phyloP scores from a whole-genome alignment of 2,113 vertebrate genomes.

The Gavia stellata region DNA sequence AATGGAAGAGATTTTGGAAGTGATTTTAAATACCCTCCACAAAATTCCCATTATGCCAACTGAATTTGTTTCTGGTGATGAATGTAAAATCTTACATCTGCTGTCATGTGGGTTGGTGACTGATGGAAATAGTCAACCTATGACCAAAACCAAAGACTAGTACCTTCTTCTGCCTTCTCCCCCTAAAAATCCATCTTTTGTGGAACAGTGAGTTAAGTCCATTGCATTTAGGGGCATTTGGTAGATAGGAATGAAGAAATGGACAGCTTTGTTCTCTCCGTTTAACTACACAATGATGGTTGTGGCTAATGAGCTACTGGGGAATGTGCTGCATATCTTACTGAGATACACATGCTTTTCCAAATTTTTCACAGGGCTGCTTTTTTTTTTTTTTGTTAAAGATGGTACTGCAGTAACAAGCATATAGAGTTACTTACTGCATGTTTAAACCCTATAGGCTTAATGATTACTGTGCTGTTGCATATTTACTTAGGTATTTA shows the following conservation, averaged over 20 bases:
- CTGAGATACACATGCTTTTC: neutral
- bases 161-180: neutral
- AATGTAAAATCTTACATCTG: neutral
- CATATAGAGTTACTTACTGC: neutral
- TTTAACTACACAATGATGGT: neutral
- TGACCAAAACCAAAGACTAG: neutral
- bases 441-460: neutral
- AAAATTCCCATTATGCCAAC: neutral
- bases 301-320: neutral
- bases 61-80: neutral
- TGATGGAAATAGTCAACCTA: neutral
- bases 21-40: neutral
- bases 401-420: neutral
- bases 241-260: neutral
- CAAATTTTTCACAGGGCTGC: neutral
- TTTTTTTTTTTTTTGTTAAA: neutral
- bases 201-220: neutral
- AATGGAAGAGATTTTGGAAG: constrained; percentile 13
- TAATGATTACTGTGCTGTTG: neutral
- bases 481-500: neutral
- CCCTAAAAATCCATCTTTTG: neutral
- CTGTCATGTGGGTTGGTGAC: neutral
- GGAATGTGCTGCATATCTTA: neutral
- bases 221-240: neutral
- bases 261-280: neutral